Percentiles rank a stretch among this genome's conserved stretches.
Evolutionary conservation across 2,888 invertebrate species (phyloP).

Genomic region (Pimpla rufipes): DNA sequence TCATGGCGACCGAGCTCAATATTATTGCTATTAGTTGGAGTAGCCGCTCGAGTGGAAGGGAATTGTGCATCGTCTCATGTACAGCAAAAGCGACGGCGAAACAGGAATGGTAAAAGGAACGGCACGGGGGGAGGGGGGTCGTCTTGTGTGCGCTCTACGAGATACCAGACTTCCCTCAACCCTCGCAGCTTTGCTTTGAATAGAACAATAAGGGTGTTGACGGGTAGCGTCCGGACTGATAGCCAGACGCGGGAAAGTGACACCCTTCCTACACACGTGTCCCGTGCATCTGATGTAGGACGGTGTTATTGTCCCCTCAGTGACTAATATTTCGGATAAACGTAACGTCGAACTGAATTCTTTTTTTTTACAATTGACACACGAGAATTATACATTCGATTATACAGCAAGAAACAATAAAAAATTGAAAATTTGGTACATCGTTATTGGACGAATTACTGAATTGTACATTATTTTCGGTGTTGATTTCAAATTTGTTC

Average conservation of each 20-base stretch:
- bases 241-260: constrained; percentile 11
- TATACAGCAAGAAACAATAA: too few species aligned
- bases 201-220: constrained; percentile 39
- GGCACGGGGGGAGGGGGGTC: not conserved
- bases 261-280: not conserved
- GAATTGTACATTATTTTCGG: too few species aligned
- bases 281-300: constrained; percentile 10
- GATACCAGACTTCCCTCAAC: constrained; percentile 36
- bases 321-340: constrained; percentile 1
- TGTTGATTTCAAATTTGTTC: too few species aligned
- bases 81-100: not conserved
- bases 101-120: not conserved
- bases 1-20: not conserved
- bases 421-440: too few species aligned
- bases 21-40: not conserved
- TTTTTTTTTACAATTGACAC: not conserved
- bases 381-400: not conserved
- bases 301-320: not conserved
- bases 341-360: not conserved
- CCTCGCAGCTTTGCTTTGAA: constrained; percentile 42
- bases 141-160: constrained; percentile 1
- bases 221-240: constrained; percentile 28
- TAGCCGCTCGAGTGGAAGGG: not conserved
- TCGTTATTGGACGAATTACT: too few species aligned
- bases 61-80: constrained; percentile 14